These are phyloP conservation scores for Charaxes varanes DNA, from an alignment of 1,140 invertebrate genomes.

Conservation along the genomic window DNA sequence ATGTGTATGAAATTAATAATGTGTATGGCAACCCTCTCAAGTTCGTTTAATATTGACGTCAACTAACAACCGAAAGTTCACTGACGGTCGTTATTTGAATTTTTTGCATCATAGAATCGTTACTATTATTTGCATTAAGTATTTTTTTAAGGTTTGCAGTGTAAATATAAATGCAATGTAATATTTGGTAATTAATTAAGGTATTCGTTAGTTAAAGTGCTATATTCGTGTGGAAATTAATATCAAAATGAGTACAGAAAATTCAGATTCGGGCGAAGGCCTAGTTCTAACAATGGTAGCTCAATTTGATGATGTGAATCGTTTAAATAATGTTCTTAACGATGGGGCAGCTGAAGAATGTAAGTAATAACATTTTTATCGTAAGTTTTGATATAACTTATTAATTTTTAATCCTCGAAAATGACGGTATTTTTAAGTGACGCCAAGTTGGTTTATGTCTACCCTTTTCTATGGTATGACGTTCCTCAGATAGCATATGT, in stretches of 20 bases:
- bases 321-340: conserved; percentile 78
- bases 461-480: neutral
- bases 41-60: conserved; percentile 5
- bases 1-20: too few species aligned
- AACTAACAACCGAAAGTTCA: too few species aligned
- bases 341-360: conserved; percentile 81
- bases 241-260: conserved; percentile 61
- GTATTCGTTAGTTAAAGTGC: neutral
- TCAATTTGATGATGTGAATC: conserved; percentile 79
- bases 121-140: conserved; percentile 1
- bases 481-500: too few species aligned
- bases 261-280: conserved; percentile 45
- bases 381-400: too few species aligned
- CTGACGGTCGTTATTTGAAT: conserved; percentile 29
- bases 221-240: neutral
- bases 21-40: neutral
- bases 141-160: too few species aligned
- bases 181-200: conserved; percentile 6
- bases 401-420: neutral
- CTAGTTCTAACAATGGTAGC: conserved; percentile 54
- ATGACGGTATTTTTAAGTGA: conserved; percentile 14
- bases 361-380: too few species aligned
- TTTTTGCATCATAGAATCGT: conserved; percentile 14
- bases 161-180: conserved; percentile 18
- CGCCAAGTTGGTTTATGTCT: neutral